These are phyloP conservation scores for Drosophila equinoxialis DNA, from an alignment of 1,140 invertebrate species.

Conservation along the genomic window DNA sequence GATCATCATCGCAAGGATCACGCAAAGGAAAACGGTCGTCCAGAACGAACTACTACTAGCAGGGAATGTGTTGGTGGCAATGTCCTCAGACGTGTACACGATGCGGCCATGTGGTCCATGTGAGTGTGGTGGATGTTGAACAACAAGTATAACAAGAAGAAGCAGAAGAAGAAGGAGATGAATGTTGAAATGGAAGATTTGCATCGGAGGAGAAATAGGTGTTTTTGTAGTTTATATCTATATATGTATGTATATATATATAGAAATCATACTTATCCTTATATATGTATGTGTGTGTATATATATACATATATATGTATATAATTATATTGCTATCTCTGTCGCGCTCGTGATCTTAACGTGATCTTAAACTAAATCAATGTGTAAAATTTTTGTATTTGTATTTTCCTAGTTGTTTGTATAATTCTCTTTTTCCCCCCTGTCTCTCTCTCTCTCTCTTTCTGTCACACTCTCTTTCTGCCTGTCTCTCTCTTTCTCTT, in stretches of 20 bases:
- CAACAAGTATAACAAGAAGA: background rate
- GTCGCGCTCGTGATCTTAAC: constrained; percentile 79
- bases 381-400: constrained; percentile 70
- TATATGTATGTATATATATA: background rate
- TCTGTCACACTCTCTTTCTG: constrained; percentile 36
- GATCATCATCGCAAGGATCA: background rate
- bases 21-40: background rate
- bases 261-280: constrained; percentile 11
- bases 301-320: constrained; percentile 40
- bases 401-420: constrained; percentile 69
- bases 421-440: constrained; percentile 33
- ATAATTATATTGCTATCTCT: constrained; percentile 65
- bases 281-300: constrained; percentile 43
- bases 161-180: background rate
- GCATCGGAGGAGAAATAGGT: constrained; percentile 1
- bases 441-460: constrained; percentile 40
- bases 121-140: constrained; percentile 13
- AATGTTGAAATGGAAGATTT: constrained; percentile 1
- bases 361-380: constrained; percentile 78
- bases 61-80: background rate
- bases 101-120: constrained; percentile 43
- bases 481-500: background rate
- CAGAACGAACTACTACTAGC: background rate
- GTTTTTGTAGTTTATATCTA: constrained; percentile 16
- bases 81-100: constrained; percentile 36